phyloP scores from a whole-genome alignment of 2,888 invertebrate species.

The Pseudococcus jackbeardsleyi region DNA sequence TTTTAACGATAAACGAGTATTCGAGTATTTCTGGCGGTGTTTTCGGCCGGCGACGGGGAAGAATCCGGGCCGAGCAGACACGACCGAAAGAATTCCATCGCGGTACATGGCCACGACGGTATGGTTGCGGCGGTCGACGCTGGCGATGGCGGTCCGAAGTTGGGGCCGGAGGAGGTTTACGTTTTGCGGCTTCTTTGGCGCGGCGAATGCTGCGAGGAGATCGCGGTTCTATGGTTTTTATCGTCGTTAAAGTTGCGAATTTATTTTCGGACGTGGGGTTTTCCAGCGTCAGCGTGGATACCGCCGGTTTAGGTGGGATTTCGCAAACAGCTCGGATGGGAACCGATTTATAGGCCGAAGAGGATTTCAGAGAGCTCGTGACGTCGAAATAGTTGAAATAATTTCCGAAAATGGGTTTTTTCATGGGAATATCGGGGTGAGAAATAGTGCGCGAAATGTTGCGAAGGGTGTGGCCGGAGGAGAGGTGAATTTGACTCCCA shows the following conservation, averaged over 20 bases:
- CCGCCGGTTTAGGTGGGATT: too few species aligned
- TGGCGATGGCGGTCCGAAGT: background rate
- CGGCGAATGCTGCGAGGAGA: background rate
- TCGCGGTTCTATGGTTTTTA: background rate
- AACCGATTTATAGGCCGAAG: too few species aligned
- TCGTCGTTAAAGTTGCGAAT: background rate
- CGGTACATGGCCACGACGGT: background rate
- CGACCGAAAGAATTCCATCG: background rate
- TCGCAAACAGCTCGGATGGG: too few species aligned
- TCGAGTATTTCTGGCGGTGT: background rate
- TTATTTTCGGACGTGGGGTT: background rate
- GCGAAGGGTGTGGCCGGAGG: too few species aligned
- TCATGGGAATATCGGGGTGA: too few species aligned
- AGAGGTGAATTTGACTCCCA: too few species aligned
- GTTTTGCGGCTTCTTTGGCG: background rate
- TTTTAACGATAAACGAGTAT: constrained; percentile 31
- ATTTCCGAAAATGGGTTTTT: too few species aligned
- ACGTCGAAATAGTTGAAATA: too few species aligned
- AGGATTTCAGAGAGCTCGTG: too few species aligned
- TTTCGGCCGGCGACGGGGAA: background rate
- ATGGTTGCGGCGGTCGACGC: background rate
- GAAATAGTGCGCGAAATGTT: too few species aligned
- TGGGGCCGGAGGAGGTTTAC: background rate
- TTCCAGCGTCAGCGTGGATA: too few species aligned
- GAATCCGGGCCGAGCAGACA: background rate